Evolutionary conservation across 1,140 invertebrate species (phyloP), one percentile per base, ranked within the genome.

Genomic region (Drosophila azteca): DNA sequence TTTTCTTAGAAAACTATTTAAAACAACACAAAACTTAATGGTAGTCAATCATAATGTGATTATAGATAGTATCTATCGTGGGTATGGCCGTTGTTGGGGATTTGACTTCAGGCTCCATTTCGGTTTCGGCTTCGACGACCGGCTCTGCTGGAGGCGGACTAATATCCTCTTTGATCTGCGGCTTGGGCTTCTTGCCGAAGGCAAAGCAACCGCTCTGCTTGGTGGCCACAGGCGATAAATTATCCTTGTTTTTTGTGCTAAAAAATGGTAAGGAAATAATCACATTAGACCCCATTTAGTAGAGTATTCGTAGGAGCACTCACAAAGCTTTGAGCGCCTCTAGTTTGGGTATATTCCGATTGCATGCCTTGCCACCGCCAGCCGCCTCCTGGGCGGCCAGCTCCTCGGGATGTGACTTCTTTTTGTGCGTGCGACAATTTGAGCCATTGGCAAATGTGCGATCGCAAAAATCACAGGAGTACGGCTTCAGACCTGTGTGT

Each of bases 371-470:
- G 7, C 58, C 70, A 4, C 76, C 90, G n/a, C 90, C 91, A 2
- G 87, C 62, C n/a, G 90, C 90, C 60, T 92, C 92, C 50, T 90
- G 79, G 0, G 90, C 80, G 8, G 91, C 85, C 55, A 93, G 74
- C 64, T 93, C 92, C 51, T 87, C 80, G 11, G 92, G 92, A 82
- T 93, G 93, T 39, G 91, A 77, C 22, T 92, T 90, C 57, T 92
- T 91, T 50, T 93, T 93, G 69, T 93, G 93, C 49, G 92, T 92
- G 24, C 93, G 91, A 67, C 92, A 93, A 58, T 93, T 93, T 7
- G 92, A 92, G 13, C 92, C 92, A 49, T 93, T 93, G 59, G 93
- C 92, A 75, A 93, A 93, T 2, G 92, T 92, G 22, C 92, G 90
- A 29, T 91, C 83, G 55, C 93, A 93, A 72, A 92, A 93, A 31